Evolutionary conservation across 2,888 invertebrate species (phyloP), one percentile per base, ranked within the genome.

Genomic region (Boloria euphrosyne): DNA sequence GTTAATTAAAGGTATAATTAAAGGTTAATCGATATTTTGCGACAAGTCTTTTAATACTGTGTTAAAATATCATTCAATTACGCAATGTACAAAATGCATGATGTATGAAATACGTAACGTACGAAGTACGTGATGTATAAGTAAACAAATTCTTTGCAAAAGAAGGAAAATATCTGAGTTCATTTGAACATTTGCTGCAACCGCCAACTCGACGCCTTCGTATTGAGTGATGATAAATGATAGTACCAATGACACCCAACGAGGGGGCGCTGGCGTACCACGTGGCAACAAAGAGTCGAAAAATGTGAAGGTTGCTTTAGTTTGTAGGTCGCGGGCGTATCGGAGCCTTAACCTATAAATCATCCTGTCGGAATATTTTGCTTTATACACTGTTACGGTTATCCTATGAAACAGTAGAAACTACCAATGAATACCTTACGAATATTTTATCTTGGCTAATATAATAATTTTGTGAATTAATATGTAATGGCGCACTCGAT

Each of bases 211-310:
- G 91, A 86, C 91, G 91, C 89, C 88, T 80, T 85, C 83, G 88
- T 89, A 90, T 90, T 89, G 89, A 89, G 86, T 79, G 79, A 90
- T 92, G 92, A 92, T 91, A 87, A 92, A 92, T 90, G 90, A 83
- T 80, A 77, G 73, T 78, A 82, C 80, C 85, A 83, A 85, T 89
- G 91, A 89, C 91, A 87, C 88, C 89, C 90, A 87, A 86, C 80
- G 82, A 83, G 85, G 87, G 86, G 79, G 79, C 77, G 78, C 73
- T 75, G 76, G 76, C 74, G 71, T 66, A 87, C 87, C 89, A 89
- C 89, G 89, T 89, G 87, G 84, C 82, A 87, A 89, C 89, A 89
- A 91, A 88, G 81, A 88, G 84, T 86, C 86, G 87, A 87, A 89
- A 90, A 89, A 89, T 89, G 85, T 83, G 89, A 88, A 90, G 89